Evolutionary conservation across 1,140 invertebrate genomes (phyloP).

Genomic region (Antheraea pernyi): DNA sequence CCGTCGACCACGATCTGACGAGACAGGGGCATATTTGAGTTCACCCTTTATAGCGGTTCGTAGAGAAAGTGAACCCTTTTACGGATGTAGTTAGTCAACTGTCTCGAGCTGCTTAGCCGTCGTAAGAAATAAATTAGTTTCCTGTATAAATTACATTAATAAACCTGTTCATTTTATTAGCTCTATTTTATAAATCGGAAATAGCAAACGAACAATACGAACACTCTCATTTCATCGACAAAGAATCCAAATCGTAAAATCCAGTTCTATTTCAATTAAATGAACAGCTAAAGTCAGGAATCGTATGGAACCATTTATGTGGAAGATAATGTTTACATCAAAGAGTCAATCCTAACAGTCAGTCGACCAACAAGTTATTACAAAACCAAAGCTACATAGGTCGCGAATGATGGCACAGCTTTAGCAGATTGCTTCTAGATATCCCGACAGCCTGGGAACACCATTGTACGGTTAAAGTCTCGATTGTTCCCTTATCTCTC

Average conservation of each 20-base stretch:
- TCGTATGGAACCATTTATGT: too few relatives aligned
- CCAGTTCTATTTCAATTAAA: too few relatives aligned
- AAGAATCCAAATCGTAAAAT: too few relatives aligned
- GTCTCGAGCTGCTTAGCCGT: background rate
- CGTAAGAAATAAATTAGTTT: background rate
- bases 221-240: too few relatives aligned
- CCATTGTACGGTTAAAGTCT: background rate
- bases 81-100: background rate
- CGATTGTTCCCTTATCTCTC: background rate
- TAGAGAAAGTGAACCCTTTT: conserved; percentile 1
- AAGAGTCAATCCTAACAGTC: background rate
- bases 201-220: background rate
- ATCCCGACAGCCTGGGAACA: background rate
- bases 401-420: background rate
- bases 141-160: background rate
- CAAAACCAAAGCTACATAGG: background rate
- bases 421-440: background rate
- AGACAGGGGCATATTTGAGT: background rate
- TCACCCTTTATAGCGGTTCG: background rate
- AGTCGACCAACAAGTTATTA: background rate
- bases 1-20: background rate
- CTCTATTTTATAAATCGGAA: background rate
- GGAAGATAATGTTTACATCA: background rate
- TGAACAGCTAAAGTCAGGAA: too few relatives aligned
- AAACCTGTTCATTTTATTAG: background rate